A percentile compares a stretch with the other conserved stretches of the same genome.
These are phyloP conservation scores for Rhogogaster chlorosoma DNA, from an alignment of 2,888 invertebrate species.

Conservation along the genomic window DNA sequence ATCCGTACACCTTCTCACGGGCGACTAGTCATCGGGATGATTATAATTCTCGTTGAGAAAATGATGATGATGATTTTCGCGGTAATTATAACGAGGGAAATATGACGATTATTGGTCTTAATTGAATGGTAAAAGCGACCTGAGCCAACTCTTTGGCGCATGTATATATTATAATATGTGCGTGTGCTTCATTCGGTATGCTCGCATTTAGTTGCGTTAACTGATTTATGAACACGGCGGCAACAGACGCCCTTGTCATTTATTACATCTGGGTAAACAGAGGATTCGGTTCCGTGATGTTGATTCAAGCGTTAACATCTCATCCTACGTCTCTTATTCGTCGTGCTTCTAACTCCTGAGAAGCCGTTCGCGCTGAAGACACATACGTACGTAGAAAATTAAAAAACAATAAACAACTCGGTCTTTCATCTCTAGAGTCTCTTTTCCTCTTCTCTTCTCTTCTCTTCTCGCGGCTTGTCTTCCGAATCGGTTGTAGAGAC, in stretches of 20 bases:
- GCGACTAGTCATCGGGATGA: neutral
- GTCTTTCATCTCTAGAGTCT: conserved; percentile 5
- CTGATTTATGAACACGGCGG: conserved; percentile 39
- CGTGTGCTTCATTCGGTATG: neutral
- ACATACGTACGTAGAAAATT: neutral
- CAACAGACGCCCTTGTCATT: conserved; percentile 39
- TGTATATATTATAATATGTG: neutral
- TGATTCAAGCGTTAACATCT: conserved; percentile 39
- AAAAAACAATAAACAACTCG: neutral
- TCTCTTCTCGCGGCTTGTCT: neutral
- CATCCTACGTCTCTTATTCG: neutral
- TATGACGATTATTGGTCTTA: neutral
- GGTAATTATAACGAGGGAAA: neutral
- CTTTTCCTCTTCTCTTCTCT: neutral
- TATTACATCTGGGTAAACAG: conserved; percentile 44
- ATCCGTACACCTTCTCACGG: conserved; percentile 78
- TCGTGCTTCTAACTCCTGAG: neutral
- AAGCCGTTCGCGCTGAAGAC: neutral
- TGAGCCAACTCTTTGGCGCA: neutral
- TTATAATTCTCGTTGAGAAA: neutral
- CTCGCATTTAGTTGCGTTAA: conserved; percentile 5
- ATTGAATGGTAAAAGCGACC: neutral
- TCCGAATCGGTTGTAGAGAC: neutral
- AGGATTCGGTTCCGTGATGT: neutral
- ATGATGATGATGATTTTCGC: neutral